A percentile compares a stretch with the other conserved stretches of the same genome.
Evolutionary conservation across 2,888 invertebrate species (phyloP).

Genomic region (Hydriomena furcata): DNA sequence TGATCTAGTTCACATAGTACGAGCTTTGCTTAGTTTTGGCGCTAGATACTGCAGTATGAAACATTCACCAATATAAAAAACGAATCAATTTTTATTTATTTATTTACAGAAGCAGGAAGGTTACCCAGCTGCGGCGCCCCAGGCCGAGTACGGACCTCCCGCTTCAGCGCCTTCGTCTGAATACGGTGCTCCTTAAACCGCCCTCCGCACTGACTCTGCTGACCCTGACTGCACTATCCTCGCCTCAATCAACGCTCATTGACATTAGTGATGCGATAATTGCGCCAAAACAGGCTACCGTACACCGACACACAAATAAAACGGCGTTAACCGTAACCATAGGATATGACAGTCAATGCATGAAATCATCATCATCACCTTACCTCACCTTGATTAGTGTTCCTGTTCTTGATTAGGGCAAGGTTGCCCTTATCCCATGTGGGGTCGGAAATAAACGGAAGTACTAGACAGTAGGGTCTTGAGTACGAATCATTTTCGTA

Average conservation of each 20-base stretch:
- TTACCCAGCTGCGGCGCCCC: slow-evolving; percentile 76
- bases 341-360: not conserved
- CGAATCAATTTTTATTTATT: no score
- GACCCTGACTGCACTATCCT: slow-evolving; percentile 43
- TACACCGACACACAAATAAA: not conserved
- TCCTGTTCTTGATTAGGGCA: no score
- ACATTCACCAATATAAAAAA: not conserved
- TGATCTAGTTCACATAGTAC: no score
- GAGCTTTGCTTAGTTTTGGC: no score
- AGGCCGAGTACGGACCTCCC: slow-evolving; percentile 75
- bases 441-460: no score
- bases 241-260: slow-evolving; percentile 37
- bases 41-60: no score
- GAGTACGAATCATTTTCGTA: no score
- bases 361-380: not conserved
- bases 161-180: slow-evolving; percentile 80
- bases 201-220: slow-evolving; percentile 45
- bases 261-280: not conserved
- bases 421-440: no score
- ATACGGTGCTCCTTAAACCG: slow-evolving; percentile 83
- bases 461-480: no score
- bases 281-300: not conserved
- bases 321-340: no score
- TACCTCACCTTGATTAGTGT: no score
- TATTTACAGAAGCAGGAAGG: slow-evolving; percentile 83